Conservation (phyloP, 2,888 invertebrate species). For the Sialis lutaria region DNA sequence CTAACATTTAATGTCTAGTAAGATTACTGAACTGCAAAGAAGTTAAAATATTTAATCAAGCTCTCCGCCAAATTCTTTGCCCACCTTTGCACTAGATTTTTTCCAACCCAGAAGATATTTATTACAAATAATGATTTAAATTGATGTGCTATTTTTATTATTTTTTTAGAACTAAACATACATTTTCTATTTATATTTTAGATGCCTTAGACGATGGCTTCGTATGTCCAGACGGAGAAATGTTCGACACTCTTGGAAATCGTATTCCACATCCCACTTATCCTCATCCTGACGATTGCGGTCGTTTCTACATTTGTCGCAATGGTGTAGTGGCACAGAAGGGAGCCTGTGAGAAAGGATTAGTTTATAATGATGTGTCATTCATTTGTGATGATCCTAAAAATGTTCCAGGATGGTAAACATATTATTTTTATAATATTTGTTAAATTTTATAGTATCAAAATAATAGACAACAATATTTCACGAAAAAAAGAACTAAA, state of each 20-base stretch:
- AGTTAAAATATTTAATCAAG: too few relatives aligned
- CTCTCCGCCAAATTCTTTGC: too few relatives aligned
- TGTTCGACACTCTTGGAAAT: constrained; percentile 46
- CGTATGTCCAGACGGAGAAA: constrained; percentile 52
- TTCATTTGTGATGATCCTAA: constrained; percentile 62
- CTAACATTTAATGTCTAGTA: too few relatives aligned
- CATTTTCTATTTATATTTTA: constrained; percentile 16
- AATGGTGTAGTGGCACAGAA: constrained; percentile 60
- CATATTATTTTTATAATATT: constrained; percentile 3
- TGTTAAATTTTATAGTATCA: too few relatives aligned
- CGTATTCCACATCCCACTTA: constrained; percentile 59
- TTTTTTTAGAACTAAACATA: too few relatives aligned
- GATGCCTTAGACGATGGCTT: constrained; percentile 60
- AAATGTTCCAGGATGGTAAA: constrained; percentile 62
- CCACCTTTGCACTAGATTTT: too few relatives aligned
- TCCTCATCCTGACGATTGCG: constrained; percentile 63
- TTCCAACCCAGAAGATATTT: too few relatives aligned
- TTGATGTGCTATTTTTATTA: too few relatives aligned
- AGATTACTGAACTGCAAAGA: too few relatives aligned
- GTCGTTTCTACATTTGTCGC: constrained; percentile 68
- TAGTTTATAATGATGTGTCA: constrained; percentile 61
- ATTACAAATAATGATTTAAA: too few relatives aligned
- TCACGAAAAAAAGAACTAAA: not conserved
- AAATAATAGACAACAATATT: not conserved
- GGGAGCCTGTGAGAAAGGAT: constrained; percentile 52